Evolutionary conservation across 2,797 vertebrate species (phyloP).

Genomic region (Nyctibius grandis): DNA sequence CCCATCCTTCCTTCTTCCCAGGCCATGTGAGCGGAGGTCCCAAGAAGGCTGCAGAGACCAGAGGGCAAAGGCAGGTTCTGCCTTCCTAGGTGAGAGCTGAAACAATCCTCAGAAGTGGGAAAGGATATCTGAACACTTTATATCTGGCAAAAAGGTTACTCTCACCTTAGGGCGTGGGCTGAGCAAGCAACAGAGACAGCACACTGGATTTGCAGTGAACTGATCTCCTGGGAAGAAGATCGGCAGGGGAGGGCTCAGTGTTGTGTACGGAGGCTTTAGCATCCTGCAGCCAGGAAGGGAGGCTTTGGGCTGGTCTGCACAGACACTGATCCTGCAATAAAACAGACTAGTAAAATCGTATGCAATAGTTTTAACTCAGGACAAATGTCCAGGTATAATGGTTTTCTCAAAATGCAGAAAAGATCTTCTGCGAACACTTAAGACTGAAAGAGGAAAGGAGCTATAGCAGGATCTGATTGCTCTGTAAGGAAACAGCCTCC

Average conservation of each 20-base stretch:
- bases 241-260: not conserved
- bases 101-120: not conserved
- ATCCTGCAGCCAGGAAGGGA: not conserved
- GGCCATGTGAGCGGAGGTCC: rapidly evolving
- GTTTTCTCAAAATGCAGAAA: not conserved
- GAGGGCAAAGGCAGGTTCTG: not conserved
- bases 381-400: not conserved
- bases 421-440: not conserved
- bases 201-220: not conserved
- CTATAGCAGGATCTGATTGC: not conserved
- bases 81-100: not conserved
- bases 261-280: not conserved
- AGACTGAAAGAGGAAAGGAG: not conserved
- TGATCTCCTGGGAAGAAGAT: not conserved
- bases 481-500: not conserved
- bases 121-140: not conserved
- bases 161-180: rapidly evolving
- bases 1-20: not conserved
- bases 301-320: not conserved
- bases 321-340: not conserved
- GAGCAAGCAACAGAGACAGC: not conserved
- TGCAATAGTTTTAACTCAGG: not conserved
- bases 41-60: not conserved
- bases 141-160: not conserved
- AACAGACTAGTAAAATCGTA: not conserved